Evolutionary conservation across 1,140 invertebrate species (phyloP), one percentile per base, ranked within the genome.

Genomic region (Grapholita molesta): DNA sequence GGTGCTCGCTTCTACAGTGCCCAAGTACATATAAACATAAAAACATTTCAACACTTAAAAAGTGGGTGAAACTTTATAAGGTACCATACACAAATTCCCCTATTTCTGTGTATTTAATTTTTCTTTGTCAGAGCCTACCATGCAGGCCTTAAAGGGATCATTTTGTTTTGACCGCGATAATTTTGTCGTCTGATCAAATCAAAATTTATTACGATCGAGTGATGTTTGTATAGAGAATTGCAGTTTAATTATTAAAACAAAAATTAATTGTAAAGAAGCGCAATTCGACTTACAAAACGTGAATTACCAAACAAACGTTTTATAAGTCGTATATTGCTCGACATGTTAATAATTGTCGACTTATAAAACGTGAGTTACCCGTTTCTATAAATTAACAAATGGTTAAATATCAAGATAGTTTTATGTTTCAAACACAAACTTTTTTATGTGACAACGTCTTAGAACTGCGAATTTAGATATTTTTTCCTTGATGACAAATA

Each of bases 31-130:
- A 83, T 66, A 53, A 69, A 83, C 76, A 90, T 73, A 90, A 77
- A 78, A 80, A 85, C 80, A 85, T 71, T 80, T 80, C 71, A 66
- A 84, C 74, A 75, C 76, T 73, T 82, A 72, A 48, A 75, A 86
- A 88, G 85, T 89, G 89, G 89, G 89, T 91, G 89, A 91, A 91
- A 91, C 89, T 91, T 91, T 91, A 89, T 85, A 91, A 91, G 89
- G 89, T 89, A 90, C 87, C 89, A 83, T 89, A 89, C 86, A 91
- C 89, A 89, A 91, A 91, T 91, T 89, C 87, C 84, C 87, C 84
- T 89, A 88, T 69, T 28, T 69, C 66, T 76, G 79, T 82, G 76
- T 79, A 70, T 66, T 57, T 52, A 70, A 68, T 77, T 69, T 64
- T 30, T 65, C 30, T 71, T 70, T 76, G 72, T 76, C 76, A 74